Percentiles rank a stretch among this genome's conserved stretches.
Conservation (phyloP, 2,888 invertebrate genomes). For the Aphidius colemani region DNA sequence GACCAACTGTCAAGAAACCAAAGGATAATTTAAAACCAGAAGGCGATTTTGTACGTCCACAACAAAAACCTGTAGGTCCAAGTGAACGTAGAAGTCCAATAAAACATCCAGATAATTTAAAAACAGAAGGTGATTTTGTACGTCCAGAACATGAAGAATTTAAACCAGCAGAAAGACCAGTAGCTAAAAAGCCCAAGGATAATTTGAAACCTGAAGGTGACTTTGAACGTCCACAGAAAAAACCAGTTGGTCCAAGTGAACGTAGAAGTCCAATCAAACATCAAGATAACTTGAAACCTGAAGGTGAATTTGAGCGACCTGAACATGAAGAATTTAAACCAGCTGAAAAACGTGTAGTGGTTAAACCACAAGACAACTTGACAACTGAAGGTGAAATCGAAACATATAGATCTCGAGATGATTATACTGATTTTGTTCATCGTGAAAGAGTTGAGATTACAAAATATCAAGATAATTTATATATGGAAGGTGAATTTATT, state of each 20-base stretch:
- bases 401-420: slow-evolving; percentile 63
- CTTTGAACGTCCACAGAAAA: slow-evolving; percentile 47
- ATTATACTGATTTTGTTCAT: slow-evolving; percentile 64
- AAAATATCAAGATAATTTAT: slow-evolving; percentile 67
- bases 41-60: slow-evolving; percentile 51
- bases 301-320: slow-evolving; percentile 64
- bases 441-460: slow-evolving; percentile 61
- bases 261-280: slow-evolving; percentile 51
- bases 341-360: slow-evolving; percentile 51
- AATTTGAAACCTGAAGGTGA: slow-evolving; percentile 62
- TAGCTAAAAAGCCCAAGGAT: slow-evolving; percentile 62
- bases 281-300: slow-evolving; percentile 61
- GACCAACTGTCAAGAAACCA: slow-evolving; percentile 50
- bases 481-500: slow-evolving; percentile 68
- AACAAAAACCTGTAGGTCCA: slow-evolving; percentile 44
- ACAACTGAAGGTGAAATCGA: slow-evolving; percentile 59
- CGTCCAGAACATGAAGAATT: slow-evolving; percentile 38
- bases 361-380: slow-evolving; percentile 53
- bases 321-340: slow-evolving; percentile 53
- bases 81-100: slow-evolving; percentile 64
- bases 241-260: slow-evolving; percentile 58
- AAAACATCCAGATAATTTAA: slow-evolving; percentile 63
- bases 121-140: slow-evolving; percentile 61
- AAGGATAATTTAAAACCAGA: slow-evolving; percentile 55
- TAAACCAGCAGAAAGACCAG: slow-evolving; percentile 61